Evolutionary conservation across 2,888 invertebrate species (phyloP).

Genomic region (Escarpia spicata): DNA sequence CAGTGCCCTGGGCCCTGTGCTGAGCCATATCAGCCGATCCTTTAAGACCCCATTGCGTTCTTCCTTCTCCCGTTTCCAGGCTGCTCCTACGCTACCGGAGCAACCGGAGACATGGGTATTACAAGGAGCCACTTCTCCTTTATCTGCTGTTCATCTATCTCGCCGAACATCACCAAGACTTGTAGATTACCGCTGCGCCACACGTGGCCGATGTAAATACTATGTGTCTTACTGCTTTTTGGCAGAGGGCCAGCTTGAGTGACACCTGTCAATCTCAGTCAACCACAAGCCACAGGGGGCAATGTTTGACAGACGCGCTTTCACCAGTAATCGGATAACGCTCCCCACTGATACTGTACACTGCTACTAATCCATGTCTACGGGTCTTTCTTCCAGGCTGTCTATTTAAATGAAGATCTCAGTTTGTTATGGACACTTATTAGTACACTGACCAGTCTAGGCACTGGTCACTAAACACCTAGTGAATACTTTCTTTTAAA

Average conservation of each 20-base stretch:
- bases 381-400: neutral
- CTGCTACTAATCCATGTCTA: neutral
- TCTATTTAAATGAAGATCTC: neutral
- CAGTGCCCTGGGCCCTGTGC: neutral
- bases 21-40: neutral
- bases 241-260: neutral
- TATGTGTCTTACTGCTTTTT: neutral
- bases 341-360: neutral
- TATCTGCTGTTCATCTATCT: neutral
- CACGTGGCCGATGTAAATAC: neutral
- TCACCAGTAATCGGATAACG: neutral
- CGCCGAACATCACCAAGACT: neutral
- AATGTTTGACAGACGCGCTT: neutral
- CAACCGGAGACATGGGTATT: neutral
- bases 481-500: neutral
- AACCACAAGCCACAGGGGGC: slow-evolving; percentile 14
- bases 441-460: neutral
- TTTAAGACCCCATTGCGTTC: neutral
- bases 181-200: neutral
- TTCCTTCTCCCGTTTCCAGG: neutral
- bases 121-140: neutral
- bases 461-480: neutral
- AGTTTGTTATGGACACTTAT: neutral
- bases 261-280: neutral
- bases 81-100: neutral